Evolutionary conservation across 2,113 vertebrate genomes (phyloP).

Genomic region (Poecilia latipinna): DNA sequence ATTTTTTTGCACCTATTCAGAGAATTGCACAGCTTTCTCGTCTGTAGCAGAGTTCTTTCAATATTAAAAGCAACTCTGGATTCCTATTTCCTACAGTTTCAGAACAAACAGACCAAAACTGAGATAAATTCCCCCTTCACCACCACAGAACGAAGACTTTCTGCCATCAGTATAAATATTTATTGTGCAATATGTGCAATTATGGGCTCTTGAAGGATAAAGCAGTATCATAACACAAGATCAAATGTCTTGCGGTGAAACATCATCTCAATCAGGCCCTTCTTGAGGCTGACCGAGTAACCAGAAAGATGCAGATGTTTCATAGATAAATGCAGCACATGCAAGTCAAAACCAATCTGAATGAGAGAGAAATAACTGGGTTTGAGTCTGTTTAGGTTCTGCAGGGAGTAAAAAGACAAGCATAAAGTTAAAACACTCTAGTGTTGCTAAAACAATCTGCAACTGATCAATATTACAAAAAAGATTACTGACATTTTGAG

Average conservation of each 20-base stretch:
- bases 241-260: conserved; percentile 10
- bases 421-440: no score
- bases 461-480: no score
- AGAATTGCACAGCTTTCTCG: background rate
- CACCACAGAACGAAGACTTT: background rate
- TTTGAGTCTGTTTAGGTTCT: background rate
- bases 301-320: conserved; percentile 29
- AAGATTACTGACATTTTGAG: no score
- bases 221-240: background rate
- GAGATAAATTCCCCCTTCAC: background rate
- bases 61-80: background rate
- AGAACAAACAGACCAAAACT: background rate
- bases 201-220: background rate
- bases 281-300: conserved; percentile 8
- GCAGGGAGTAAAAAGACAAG: background rate
- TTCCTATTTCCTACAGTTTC: background rate
- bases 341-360: background rate
- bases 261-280: conserved; percentile 1
- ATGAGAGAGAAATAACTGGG: no score
- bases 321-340: background rate
- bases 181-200: background rate
- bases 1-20: background rate
- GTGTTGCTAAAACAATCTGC: no score
- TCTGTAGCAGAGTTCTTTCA: background rate
- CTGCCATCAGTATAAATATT: background rate